phyloP scores from a whole-genome alignment of 2,888 invertebrate species.

The Invenusta paracnida region DNA sequence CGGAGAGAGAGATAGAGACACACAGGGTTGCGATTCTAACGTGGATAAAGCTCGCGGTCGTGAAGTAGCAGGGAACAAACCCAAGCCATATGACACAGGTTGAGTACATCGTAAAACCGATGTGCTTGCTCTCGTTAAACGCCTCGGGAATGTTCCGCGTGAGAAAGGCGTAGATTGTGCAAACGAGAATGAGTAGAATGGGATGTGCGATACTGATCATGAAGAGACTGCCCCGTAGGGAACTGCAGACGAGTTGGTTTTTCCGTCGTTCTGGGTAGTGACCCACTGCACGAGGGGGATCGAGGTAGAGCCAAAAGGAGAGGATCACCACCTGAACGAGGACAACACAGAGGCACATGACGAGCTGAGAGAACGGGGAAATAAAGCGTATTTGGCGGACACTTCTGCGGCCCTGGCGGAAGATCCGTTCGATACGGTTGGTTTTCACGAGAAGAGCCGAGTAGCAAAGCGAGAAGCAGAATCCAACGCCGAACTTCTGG shows the following conservation, averaged over 20 bases:
- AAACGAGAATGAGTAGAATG: conserved; percentile 76
- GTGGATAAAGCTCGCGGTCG: conserved; percentile 65
- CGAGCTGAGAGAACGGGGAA: conserved; percentile 61
- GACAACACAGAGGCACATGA: conserved; percentile 59
- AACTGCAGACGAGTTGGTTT: conserved; percentile 78
- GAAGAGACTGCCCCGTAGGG: conserved; percentile 74
- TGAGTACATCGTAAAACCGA: conserved; percentile 76
- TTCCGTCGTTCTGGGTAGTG: conserved; percentile 85
- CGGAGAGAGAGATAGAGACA: conserved; percentile 85
- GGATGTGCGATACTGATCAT: conserved; percentile 73
- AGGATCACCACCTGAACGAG: conserved; percentile 68
- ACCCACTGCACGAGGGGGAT: conserved; percentile 80
- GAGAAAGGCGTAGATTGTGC: conserved; percentile 61
- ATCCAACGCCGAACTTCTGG: conserved; percentile 59
- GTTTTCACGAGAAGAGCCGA: conserved; percentile 62
- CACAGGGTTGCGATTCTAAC: conserved; percentile 89
- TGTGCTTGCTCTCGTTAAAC: conserved; percentile 62
- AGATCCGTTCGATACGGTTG: conserved; percentile 60
- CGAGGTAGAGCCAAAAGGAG: conserved; percentile 83
- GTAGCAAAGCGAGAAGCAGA: conserved; percentile 61
- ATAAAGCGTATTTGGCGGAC: conserved; percentile 61
- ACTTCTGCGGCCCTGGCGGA: conserved; percentile 60
- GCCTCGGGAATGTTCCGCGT: conserved; percentile 62
- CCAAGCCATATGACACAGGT: conserved; percentile 69
- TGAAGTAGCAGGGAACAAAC: conserved; percentile 67